Evolutionary conservation across 2,113 vertebrate species (phyloP), one percentile per base, ranked within the genome.

Genomic region (Microtus oregoni): DNA sequence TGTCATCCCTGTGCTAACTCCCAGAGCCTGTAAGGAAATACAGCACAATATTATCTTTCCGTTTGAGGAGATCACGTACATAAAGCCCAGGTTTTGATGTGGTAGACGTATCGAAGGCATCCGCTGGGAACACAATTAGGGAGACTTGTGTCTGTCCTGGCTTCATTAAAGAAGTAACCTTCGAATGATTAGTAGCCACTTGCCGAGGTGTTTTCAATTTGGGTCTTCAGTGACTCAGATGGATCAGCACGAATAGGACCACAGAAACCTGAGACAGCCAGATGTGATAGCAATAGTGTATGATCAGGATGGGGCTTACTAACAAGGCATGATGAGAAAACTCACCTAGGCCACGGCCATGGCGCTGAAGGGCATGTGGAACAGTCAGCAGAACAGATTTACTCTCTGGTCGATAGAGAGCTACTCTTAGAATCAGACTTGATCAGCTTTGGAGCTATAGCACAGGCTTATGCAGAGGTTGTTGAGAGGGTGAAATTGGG

Each of bases 381-480:
- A 38, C 26, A 20, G 9, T 38, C 58, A 92, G 28, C 58, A 90
- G 50, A 88, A n/a, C 41, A 85, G 76, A 50, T 75, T 91, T 89
- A 41, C 44, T 90, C 11, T 89, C 55, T 63, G 58, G 86, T 94
- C 94, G 72, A 4, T 87, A 41, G 50, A 28, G 70, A 87, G 28
- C 88, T 95, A 87, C 86, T 89, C 67, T 91, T 87, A 86, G 94
- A 86, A 52, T 86, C 89, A 78, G 75, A 94, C 55, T 77, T 79
- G 94, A 94, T 87, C 83, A 89, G 47, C 87, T 95, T 20, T 83
- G 86, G 75, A 89, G 79, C n/a, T 81, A 67, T 90, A 52, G 55
- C 63, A 94, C 76, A 73, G 58, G 38, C 44, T 19, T 73, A 30
- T 47, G 92, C 47, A n/a, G 85, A 52, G 63, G 12, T 58, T 47